Base-by-base conservation (phyloP, 2,888 invertebrate species). In the Cantharis rustica region DNA sequence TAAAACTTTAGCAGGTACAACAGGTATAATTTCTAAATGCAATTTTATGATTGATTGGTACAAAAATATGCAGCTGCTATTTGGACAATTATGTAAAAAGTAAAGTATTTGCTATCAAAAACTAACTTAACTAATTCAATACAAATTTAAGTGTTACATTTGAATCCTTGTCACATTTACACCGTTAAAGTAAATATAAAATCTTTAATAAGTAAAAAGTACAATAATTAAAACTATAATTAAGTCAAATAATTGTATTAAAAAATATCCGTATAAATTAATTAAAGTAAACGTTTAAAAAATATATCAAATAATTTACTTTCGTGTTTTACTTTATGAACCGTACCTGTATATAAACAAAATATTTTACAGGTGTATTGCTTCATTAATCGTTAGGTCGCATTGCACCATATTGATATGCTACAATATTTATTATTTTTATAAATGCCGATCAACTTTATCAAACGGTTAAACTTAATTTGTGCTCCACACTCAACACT, bases 401-500 rank as follows among this genome's bases (percentile, higher is more conserved):
- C 75, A 69, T 79, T 80, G 80, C 80, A 80, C 80, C 80, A 75
- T 75, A 68, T 69, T 81, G 81, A 81, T 81, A 81, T 81, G 81
- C 81, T 79, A 80, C 71, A 75, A 72, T 64, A 64, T 16, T 64
- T 64, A 68, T 61, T 69, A 27, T 69, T 68, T 75, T 72, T 31
- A 69, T 15, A 69, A 69, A 17, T 68, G 68, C 73, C 68, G 10
- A 26, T 72, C 31, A 31, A 64, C 20, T 66, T 62, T 70, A 63
- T 15, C 47, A 47, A 70, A 70, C 75, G 26, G 71, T 71, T 71
- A 71, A 75, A 75, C 26, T 64, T 75, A 20, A 64, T n/a, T 31
- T 31, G 31, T 31, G 31, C 31, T 31, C 3, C 31, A 31, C 31
- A 31, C 13, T 5, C 13, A n/a, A n/a, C 1, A 31, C 13, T 31